These are phyloP conservation scores for Taxidea taxus DNA, from an alignment of 2,113 vertebrate species.

Conservation along the genomic window DNA sequence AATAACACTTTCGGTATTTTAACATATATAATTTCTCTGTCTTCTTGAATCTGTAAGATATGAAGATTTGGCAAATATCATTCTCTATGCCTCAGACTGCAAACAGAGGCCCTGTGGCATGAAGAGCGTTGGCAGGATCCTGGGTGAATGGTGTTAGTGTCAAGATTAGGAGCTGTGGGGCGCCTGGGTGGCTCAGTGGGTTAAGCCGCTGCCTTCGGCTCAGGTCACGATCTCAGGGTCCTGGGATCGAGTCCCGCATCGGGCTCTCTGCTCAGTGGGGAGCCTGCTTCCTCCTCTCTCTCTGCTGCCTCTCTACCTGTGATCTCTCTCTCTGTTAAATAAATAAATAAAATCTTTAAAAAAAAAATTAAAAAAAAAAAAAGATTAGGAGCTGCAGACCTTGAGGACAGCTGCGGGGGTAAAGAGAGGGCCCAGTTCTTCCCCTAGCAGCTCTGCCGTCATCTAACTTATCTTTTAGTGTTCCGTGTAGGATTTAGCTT, in stretches of 20 bases:
- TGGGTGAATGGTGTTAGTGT: not conserved
- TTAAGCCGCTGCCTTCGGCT: too few relatives aligned
- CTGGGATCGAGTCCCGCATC: too few relatives aligned
- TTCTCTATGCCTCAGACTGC: not conserved
- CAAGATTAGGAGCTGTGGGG: not conserved
- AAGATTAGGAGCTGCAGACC: not conserved
- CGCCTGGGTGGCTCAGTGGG: too few relatives aligned
- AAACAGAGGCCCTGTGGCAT: not conserved
- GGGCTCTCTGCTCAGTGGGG: too few relatives aligned
- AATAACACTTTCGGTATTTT: not conserved
- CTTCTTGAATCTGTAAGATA: not conserved
- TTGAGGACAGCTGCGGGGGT: not conserved
- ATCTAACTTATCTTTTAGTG: not conserved
- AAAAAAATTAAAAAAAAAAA: too few relatives aligned
- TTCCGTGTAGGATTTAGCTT: not conserved
- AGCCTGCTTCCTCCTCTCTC: too few relatives aligned
- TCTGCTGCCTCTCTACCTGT: too few relatives aligned
- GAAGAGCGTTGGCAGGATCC: not conserved
- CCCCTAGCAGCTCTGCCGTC: not conserved
- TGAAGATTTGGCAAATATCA: not conserved
- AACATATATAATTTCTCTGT: not conserved
- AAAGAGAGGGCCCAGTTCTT: not conserved
- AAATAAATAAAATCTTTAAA: too few relatives aligned
- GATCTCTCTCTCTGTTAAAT: too few relatives aligned
- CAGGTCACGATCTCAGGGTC: too few relatives aligned